Evolutionary conservation across 1,140 invertebrate species (phyloP), one percentile per base, ranked within the genome.

Genomic region (Caenorhabditis tropicalis): DNA sequence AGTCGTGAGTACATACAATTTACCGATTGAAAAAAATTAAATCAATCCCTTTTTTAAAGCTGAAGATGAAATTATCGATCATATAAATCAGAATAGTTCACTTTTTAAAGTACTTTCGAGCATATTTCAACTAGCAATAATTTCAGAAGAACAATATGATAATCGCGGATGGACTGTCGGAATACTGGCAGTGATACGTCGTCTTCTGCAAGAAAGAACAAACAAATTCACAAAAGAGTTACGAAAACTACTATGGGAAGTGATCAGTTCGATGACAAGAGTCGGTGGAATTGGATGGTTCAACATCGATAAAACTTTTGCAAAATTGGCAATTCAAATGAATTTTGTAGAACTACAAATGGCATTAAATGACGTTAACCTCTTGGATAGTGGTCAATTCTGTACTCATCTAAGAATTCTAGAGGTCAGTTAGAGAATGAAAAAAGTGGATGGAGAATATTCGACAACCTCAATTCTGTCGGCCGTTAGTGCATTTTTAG

Each of bases 281-380:
- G 10, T 74, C 27, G 65, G 36, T 12, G 65, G 65, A 3, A 74
- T 74, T n/a, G 36, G 12, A n/a, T 74, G 65, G 65, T 74, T 74
- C 36, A 74, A 74, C 15, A 21, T 46, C 9, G 65, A 74, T 74
- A 74, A 74, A 10, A 46, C 65, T 19, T 74, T 74, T 24, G 65
- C 65, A 2, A 74, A 74, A 10, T 24, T 74, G 65, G 65, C 29
- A 2, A 74, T 74, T 43, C 65, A 74, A 29, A 46, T 74, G 65
- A 74, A 74, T 43, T 36, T 43, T 46, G 36, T 43, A 1, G 65
- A 74, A 43, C 10, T 74, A 36, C 65, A 74, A 43, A 46, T 74
- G 65, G 6, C 65, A 24, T 36, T 74, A 2, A 16, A 46, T 12
- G 65, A 74, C 43, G 12, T n/a, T 9, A 5, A 74, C 1, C 33